Percentiles rank a stretch among this genome's conserved stretches.
Conservation (phyloP, 2,113 vertebrate species). For the Rousettus leschenaultii region DNA sequence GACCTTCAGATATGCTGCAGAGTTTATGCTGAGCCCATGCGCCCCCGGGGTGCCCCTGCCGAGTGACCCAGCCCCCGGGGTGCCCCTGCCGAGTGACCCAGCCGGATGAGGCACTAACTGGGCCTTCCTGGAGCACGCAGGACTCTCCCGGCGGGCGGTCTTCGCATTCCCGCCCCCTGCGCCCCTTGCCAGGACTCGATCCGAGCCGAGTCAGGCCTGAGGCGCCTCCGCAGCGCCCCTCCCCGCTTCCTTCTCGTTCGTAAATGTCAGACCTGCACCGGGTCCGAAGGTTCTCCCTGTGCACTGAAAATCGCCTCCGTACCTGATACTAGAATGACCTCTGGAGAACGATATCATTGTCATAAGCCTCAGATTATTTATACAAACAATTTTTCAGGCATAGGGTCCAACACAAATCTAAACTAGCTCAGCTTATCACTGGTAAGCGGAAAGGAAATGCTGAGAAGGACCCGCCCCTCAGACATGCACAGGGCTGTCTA, state of each 20-base stretch:
- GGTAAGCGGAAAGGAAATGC: neutral
- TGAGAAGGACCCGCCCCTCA: neutral
- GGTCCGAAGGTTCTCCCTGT: neutral
- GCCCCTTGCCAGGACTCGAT: neutral
- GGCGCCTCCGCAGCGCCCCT: neutral
- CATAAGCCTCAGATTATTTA: neutral
- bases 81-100: neutral
- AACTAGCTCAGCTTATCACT: neutral
- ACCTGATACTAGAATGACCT: neutral
- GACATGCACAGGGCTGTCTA: neutral
- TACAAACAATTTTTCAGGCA: neutral
- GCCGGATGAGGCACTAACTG: neutral
- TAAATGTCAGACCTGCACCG: neutral
- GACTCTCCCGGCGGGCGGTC: no score
- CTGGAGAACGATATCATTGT: neutral
- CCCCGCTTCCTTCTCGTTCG: neutral
- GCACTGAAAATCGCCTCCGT: neutral
- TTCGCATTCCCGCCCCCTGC: neutral
- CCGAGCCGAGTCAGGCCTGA: neutral
- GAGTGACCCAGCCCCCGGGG: neutral
- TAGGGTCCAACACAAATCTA: neutral
- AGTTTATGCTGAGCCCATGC: fast-evolving
- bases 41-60: neutral
- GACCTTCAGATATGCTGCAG: neutral
- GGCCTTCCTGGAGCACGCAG: neutral